Percentiles rank a stretch among this genome's conserved stretches.
phyloP scores from a whole-genome alignment of 2,888 invertebrate species.

The Drosophila rellima region DNA sequence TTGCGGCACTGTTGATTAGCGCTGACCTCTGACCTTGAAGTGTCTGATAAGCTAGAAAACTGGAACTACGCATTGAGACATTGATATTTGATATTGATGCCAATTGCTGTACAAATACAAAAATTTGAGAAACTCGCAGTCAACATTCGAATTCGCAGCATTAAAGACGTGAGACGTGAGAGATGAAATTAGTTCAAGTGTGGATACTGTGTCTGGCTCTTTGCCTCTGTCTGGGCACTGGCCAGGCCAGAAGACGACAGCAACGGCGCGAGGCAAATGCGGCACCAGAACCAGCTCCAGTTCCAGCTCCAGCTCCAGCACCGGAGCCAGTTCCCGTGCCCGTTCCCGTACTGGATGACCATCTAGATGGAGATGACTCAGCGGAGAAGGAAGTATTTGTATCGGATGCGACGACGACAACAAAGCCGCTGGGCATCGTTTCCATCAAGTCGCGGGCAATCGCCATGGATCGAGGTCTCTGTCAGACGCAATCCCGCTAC shows the following conservation, averaged over 20 bases:
- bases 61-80: conserved; percentile 31
- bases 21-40: conserved; percentile 42
- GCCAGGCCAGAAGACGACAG: conserved; percentile 15
- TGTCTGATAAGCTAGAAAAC: conserved; percentile 30
- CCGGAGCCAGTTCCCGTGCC: conserved; percentile 2
- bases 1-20: conserved; percentile 41
- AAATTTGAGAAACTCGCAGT: conserved; percentile 28
- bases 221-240: background rate
- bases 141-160: conserved; percentile 28
- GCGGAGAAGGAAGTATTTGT: conserved; percentile 20
- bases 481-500: conserved; percentile 74
- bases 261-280: conserved; percentile 45
- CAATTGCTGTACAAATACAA: conserved; percentile 4
- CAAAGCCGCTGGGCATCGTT: conserved; percentile 55
- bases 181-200: conserved; percentile 16
- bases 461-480: conserved; percentile 79
- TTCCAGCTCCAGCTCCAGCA: conserved; percentile 8
- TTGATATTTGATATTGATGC: conserved; percentile 22
- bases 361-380: conserved; percentile 18
- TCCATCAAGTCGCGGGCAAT: conserved; percentile 83
- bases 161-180: conserved; percentile 39
- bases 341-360: background rate
- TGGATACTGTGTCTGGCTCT: conserved; percentile 19
- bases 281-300: conserved; percentile 7
- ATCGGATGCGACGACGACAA: conserved; percentile 39